Conservation (phyloP, 2,888 invertebrate genomes). For the Cephus spinipes region DNA sequence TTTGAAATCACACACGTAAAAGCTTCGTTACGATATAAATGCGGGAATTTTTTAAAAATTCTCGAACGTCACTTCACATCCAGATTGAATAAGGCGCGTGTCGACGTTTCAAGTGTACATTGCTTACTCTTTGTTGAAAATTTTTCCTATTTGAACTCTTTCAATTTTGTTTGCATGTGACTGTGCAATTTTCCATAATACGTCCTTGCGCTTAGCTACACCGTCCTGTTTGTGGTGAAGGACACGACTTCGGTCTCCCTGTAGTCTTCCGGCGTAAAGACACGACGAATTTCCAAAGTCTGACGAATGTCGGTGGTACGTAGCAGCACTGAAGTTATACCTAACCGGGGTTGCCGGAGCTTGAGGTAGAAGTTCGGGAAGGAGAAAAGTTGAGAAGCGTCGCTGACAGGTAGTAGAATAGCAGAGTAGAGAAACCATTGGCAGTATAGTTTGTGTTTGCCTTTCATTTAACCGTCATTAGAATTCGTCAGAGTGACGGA, state of each 20-base stretch:
- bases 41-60: too few species aligned
- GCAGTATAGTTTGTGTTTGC: slow-evolving; percentile 43
- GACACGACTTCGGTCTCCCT: neutral
- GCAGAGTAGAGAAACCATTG: slow-evolving; percentile 48
- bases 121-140: neutral
- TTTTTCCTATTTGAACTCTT: neutral
- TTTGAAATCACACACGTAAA: too few species aligned
- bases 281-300: neutral
- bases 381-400: slow-evolving; percentile 39
- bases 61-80: neutral
- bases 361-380: slow-evolving; percentile 38
- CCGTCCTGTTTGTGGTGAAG: neutral
- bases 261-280: neutral
- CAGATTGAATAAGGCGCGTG: neutral
- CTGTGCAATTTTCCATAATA: neutral
- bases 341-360: neutral
- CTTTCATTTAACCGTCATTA: slow-evolving; percentile 29
- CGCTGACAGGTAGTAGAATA: slow-evolving; percentile 30
- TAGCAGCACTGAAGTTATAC: neutral
- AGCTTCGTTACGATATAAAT: too few species aligned
- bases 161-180: too few species aligned
- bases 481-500: neutral
- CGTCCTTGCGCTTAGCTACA: neutral
- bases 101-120: neutral
- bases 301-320: neutral